Base-by-base conservation (phyloP, 2,113 vertebrate genomes). In the Oriolus oriolus region DNA sequence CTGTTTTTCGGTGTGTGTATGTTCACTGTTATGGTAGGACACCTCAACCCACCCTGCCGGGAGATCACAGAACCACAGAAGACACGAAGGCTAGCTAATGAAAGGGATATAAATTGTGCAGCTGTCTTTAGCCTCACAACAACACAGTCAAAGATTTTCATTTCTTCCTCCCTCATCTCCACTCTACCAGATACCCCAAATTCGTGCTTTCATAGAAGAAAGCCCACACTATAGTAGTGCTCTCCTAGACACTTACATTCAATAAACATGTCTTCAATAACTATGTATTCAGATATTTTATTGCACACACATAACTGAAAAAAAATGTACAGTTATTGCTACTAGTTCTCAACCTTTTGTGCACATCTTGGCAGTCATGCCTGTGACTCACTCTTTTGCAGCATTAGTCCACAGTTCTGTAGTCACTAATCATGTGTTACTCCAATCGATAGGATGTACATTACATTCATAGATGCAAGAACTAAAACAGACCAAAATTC, bases 391-490 rank as follows among this genome's bases (percentile, higher is more conserved):
- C 8, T 49, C 10, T 53, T 87, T 21, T 81, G 14, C 28, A 81
- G 6, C 41, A 8, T 45, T 31, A 47, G 27, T 16, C 30, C 47
- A 17, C 26, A 30, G 12, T 61, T 81, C 19, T 77, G 45, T 69
- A 80, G 39, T 27, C 6, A 24, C 1, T 21, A 50, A 52, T 37
- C 13, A 20, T 9, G 12, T 49, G 7, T 71, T 69, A 39, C 35
- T 74, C 14, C 9, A 60, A 8, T 23, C 37, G 9, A 27, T 0
- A 3, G 24, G 19, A 13, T 30, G 10, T 35, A 24, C 2, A 8
- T 60, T 68, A 3, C 20, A 47, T 52, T 71, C 3, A 1, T 19
- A 26, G 1, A 31, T 27, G 22, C 20, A 60, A 31, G 28, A 73
- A 64, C 7, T 33, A 47, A 90, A 89, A 7, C 16, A 47, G 18